phyloP scores from a whole-genome alignment of 1,140 invertebrate species.

The Protaetia brevitarsis region DNA sequence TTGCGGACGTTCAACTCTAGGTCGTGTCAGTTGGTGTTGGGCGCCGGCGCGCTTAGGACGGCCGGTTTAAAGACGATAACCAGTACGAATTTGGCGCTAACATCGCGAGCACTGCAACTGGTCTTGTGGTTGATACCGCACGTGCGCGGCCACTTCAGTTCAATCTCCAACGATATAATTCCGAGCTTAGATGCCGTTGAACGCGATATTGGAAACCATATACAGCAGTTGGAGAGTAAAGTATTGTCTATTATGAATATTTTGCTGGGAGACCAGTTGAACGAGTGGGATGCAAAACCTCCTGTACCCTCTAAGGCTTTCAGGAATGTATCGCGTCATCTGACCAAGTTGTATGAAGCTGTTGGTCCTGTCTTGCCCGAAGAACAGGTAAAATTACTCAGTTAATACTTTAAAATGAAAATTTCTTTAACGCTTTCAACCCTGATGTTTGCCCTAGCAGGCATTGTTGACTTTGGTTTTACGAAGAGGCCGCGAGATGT shows the following conservation, averaged over 20 bases:
- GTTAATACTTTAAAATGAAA: too few relatives aligned
- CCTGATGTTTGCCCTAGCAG: too few relatives aligned
- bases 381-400: conserved; percentile 68
- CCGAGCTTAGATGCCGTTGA: conserved; percentile 63
- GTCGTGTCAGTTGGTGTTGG: conserved; percentile 90
- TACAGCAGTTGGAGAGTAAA: conserved; percentile 88
- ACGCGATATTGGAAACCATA: conserved; percentile 82
- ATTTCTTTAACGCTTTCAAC: too few relatives aligned
- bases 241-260: conserved; percentile 85
- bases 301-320: conserved; percentile 94
- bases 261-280: conserved; percentile 72
- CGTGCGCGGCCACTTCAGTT: conserved; percentile 65
- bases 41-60: conserved; percentile 90
- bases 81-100: conserved; percentile 88
- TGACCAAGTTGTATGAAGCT: conserved; percentile 90
- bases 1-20: conserved; percentile 88
- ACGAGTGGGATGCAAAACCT: conserved; percentile 88
- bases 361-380: conserved; percentile 76
- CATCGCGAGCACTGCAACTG: conserved; percentile 81
- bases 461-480: too few relatives aligned
- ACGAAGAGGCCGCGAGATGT: too few relatives aligned
- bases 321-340: conserved; percentile 85
- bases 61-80: conserved; percentile 96
- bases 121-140: conserved; percentile 75
- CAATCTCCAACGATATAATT: conserved; percentile 45